Conservation (phyloP, 2,888 invertebrate species). For the Conomelus anceps region DNA sequence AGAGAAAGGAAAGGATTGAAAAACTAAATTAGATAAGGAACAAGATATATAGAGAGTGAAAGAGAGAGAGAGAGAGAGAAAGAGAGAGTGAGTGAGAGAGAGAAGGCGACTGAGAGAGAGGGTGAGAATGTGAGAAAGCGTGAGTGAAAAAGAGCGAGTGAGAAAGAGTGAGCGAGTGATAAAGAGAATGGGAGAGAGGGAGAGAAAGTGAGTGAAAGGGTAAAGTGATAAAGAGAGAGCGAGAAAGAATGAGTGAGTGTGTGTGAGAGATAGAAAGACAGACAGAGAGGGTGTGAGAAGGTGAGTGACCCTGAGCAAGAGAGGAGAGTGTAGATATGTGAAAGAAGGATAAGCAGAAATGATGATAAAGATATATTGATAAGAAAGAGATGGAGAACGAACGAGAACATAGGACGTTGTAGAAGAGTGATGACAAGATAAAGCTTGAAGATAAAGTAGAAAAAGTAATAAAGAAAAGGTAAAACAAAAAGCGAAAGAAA, state of each 20-base stretch:
- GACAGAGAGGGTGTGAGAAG: neutral
- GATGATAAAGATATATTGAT: neutral
- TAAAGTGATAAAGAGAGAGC: neutral
- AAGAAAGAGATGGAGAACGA: neutral
- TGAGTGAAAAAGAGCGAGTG: neutral
- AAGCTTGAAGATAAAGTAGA: neutral
- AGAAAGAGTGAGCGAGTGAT: neutral
- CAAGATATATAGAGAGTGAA: neutral
- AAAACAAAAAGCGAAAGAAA: no score
- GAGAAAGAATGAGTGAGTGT: neutral
- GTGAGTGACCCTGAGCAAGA: no score
- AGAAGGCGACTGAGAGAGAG: neutral
- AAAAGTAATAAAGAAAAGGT: neutral
- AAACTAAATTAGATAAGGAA: neutral
- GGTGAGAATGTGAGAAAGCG: neutral
- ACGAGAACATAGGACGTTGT: neutral
- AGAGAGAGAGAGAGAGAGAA: neutral
- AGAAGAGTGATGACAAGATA: neutral
- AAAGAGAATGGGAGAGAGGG: neutral
- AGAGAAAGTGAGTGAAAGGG: neutral
- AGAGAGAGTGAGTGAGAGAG: neutral
- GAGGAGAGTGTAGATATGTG: neutral
- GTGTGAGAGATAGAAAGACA: neutral
- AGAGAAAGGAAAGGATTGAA: neutral
- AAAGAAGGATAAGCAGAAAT: neutral